Evolutionary conservation across 1,140 invertebrate genomes (phyloP).

Genomic region (Apocrypta bakeri): DNA sequence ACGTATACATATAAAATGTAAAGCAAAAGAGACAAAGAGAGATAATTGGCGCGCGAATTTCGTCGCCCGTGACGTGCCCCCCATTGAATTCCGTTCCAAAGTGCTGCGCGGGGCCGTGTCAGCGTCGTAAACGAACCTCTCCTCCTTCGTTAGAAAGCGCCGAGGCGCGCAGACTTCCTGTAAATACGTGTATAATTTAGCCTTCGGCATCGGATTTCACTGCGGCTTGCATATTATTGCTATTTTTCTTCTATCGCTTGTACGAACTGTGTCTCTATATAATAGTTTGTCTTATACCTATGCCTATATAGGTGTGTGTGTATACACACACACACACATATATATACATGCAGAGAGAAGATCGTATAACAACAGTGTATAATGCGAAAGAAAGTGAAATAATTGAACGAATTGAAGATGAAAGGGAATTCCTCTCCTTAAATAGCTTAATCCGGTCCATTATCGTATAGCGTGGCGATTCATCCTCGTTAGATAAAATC

Average conservation of each 20-base stretch:
- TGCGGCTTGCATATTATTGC: too few species aligned
- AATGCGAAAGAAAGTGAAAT: too few species aligned
- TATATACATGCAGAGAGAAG: too few species aligned
- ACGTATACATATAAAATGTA: too few species aligned
- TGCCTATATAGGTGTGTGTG: too few species aligned
- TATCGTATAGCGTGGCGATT: not conserved
- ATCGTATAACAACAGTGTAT: too few species aligned
- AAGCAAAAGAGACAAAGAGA: not conserved
- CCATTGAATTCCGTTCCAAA: slow-evolving; percentile 31
- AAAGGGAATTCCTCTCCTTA: not conserved
- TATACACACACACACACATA: too few species aligned
- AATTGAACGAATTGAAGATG: not conserved
- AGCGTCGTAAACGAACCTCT: slow-evolving; percentile 5
- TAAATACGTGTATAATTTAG: not conserved
- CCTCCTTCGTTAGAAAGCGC: slow-evolving; percentile 27
- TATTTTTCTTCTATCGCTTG: not conserved
- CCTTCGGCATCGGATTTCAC: slow-evolving; percentile 6
- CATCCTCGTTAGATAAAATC: not conserved
- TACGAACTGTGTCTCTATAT: too few species aligned
- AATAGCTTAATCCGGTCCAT: not conserved
- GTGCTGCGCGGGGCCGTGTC: not conserved
- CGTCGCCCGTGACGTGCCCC: slow-evolving; percentile 23
- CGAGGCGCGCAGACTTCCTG: slow-evolving; percentile 16
- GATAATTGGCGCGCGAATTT: slow-evolving; percentile 33
- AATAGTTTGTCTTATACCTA: too few species aligned